Percentiles rank a stretch among this genome's conserved stretches.
phyloP scores from a whole-genome alignment of 2,888 invertebrate genomes.

The Cactoblastis cactorum region DNA sequence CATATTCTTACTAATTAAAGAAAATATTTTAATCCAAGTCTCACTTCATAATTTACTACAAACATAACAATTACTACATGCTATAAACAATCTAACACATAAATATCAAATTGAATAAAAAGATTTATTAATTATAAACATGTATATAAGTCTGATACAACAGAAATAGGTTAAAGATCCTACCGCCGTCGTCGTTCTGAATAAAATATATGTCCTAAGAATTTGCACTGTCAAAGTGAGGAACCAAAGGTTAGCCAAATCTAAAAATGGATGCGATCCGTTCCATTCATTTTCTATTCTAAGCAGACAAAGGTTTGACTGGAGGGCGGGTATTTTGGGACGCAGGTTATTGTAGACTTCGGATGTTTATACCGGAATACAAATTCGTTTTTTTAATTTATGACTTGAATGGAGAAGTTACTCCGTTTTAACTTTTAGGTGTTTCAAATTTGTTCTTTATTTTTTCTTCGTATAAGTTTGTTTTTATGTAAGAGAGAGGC shows the following conservation, averaged over 20 bases:
- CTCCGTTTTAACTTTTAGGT: too few species aligned
- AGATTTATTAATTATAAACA: too few species aligned
- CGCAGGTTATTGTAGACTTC: not conserved
- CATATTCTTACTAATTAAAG: too few species aligned
- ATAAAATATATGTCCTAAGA: constrained; percentile 6
- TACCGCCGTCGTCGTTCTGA: not conserved
- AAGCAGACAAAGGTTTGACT: constrained; percentile 2
- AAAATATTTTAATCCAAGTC: too few species aligned
- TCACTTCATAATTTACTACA: too few species aligned
- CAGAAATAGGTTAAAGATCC: not conserved
- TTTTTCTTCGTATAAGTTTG: too few species aligned
- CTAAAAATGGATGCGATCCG: constrained; percentile 1
- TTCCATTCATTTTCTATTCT: not conserved
- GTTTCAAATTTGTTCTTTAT: too few species aligned
- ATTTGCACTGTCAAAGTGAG: not conserved
- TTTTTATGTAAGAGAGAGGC: too few species aligned
- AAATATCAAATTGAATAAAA: too few species aligned
- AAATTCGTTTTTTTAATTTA: not conserved
- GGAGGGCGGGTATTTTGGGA: not conserved
- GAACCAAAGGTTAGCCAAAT: constrained; percentile 1
- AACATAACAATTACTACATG: too few species aligned
- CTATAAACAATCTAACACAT: too few species aligned
- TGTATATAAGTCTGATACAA: not conserved
- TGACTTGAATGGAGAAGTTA: too few species aligned
- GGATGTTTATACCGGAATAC: not conserved